Base-by-base conservation (phyloP, 2,888 invertebrate species). In the Eupithecia tripunctaria region DNA sequence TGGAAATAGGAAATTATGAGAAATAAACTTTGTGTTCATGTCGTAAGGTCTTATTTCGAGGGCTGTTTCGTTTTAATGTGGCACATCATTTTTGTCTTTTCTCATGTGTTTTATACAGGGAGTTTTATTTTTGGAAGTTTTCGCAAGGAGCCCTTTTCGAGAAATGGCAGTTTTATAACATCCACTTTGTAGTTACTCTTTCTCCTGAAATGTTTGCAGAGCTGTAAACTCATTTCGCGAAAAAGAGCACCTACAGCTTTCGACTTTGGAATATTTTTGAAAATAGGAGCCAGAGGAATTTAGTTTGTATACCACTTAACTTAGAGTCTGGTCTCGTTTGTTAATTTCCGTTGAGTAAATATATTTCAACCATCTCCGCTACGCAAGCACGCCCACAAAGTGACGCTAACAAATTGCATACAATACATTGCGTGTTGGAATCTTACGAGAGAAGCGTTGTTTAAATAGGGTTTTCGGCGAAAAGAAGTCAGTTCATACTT, bases 31-130 rank as follows among this genome's bases (percentile, higher is more conserved):
- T 82, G 65, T 43, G 73, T 66, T 75, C 29, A 67, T 72, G 76
- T 67, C 65, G 78, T 83, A 81, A 78, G 82, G 81, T 80, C 78
- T 73, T 75, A 74, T 81, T 82, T 80, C 43, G 79, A 67, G 41
- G 69, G 68, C 25, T 60, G 67, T 75, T 75, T 60, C 67, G 43
- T 75, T 70, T 75, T 76, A 72, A 72, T 72, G 70, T 70, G 75
- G 41, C 70, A 65, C 69, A 67, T 75, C 59, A 63, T 71, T 60
- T 47, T 32, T 60, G n/a, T 64, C 64, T 70, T 64, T 36, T 56
- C 36, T 29, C 29, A 27, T 56, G 56, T 70, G 27, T n/a, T n/a
- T n/a, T n/a, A n/a, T 69, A 51, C 51, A 60, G n/a, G 29, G n/a
- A 38, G 27, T 62, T 68, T 68, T 68, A 68, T 41, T 68, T 60